A percentile compares a stretch with the other conserved stretches of the same genome.
These are phyloP conservation scores for Regulus satrapa DNA, from an alignment of 2,113 vertebrate genomes.

Conservation along the genomic window DNA sequence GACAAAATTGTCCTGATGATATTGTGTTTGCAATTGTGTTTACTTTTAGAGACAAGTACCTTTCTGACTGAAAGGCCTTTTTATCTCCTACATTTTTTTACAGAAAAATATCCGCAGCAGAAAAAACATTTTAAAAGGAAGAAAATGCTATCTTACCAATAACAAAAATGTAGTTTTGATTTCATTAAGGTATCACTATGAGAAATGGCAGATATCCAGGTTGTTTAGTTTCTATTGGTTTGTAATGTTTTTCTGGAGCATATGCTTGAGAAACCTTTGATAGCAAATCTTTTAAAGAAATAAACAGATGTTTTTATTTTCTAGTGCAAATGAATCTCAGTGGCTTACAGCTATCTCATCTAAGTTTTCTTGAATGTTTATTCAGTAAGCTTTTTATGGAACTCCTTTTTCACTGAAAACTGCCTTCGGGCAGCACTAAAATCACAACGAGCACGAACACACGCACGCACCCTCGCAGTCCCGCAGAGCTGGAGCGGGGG, in stretches of 20 bases:
- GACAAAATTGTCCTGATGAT: not conserved
- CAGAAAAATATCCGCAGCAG: not conserved
- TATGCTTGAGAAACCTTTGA: not conserved
- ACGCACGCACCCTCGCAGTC: rapidly evolving
- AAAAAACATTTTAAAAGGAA: not conserved
- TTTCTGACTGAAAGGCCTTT: not conserved
- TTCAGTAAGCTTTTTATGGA: not conserved
- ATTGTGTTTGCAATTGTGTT: not conserved
- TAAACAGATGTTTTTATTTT: not conserved
- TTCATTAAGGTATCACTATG: not conserved
- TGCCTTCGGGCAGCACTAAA: not conserved
- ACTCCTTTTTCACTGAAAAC: not conserved
- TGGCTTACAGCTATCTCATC: not conserved
- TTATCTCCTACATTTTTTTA: not conserved
- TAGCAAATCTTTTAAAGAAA: not conserved
- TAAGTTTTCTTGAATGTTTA: not conserved
- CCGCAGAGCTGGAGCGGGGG: not conserved
- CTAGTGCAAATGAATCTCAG: not conserved
- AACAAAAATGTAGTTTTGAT: not conserved
- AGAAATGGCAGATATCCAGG: not conserved
- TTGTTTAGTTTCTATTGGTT: not conserved
- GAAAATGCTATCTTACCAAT: not conserved
- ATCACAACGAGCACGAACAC: not conserved
- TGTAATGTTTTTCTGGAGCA: not conserved
- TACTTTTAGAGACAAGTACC: not conserved